Evolutionary conservation across 1,140 invertebrate genomes (phyloP), one percentile per base, ranked within the genome.

Genomic region (Bathynomus jamesi): DNA sequence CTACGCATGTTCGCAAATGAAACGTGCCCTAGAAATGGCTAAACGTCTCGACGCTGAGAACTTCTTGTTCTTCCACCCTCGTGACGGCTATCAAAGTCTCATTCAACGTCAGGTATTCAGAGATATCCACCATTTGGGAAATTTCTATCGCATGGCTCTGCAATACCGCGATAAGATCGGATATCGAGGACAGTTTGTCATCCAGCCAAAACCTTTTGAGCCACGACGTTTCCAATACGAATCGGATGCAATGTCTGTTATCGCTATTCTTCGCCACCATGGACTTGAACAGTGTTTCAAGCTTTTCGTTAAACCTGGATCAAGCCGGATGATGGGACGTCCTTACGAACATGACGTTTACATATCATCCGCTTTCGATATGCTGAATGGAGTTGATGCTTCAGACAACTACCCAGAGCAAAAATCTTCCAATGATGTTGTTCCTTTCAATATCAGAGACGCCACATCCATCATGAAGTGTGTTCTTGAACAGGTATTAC

Each of bases 51-150:
- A 68, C 11, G 72, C 75, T 13, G 75, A 76, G 61, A 76, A 76
- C 72, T 76, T 76, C 40, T 65, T 76, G 27, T 76, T 76, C 72
- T 76, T 76, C 72, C 69, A 76, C 62, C 75, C 75, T n/a, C 71
- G 75, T 21, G 75, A 76, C 46, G 75, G 75, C 28, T 76, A 74
- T 69, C 72, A 76, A 63, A 76, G 72, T 65, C 64, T 76, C 2
- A 67, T 76, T 27, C 75, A 76, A 65, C 72, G 75, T 0, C 75
- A 76, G 61, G 28, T 73, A 24, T 73, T 73, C 65, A 70, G 70
- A 17, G 75, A 76, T 61, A 62, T 71, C 28, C 72, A 71, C 5
- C 75, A 76, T 67, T 61, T 76, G 71, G 75, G 70, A 10, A 71
- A 76, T 71, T 70, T 76, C 65, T 76, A 76, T 46, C 69, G 72